Conservation (phyloP, 2,113 vertebrate species). For the Callorhinus ursinus region DNA sequence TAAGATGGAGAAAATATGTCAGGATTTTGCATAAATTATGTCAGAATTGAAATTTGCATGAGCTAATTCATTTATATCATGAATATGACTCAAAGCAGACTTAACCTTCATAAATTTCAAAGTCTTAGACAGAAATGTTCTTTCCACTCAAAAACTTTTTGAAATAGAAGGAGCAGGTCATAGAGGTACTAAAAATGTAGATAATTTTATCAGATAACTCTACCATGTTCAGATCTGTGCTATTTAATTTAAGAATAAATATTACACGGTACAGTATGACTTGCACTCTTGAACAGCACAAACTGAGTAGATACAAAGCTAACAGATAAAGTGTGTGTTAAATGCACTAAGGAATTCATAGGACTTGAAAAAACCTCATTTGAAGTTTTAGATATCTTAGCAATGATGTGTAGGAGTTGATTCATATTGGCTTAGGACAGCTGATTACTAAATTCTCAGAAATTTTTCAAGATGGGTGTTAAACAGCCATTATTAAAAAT, state of each 20-base stretch:
- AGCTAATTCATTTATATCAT: conserved; percentile 23
- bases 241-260: not conserved
- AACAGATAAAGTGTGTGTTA: not conserved
- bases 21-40: conserved; percentile 46
- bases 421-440: not conserved
- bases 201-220: too few species aligned
- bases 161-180: not conserved
- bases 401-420: fast-evolving
- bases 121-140: not conserved
- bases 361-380: not conserved
- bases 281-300: not conserved
- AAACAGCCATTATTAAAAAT: not conserved
- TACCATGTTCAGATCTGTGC: not conserved
- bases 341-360: not conserved
- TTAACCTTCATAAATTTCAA: not conserved
- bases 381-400: not conserved
- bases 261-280: not conserved
- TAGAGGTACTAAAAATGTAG: too few species aligned
- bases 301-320: not conserved
- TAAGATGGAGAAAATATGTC: not conserved
- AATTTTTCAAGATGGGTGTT: not conserved
- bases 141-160: not conserved
- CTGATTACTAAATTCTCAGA: not conserved
- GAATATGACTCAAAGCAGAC: not conserved
- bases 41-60: not conserved